Conservation (phyloP, 1,140 invertebrate species). For the Brachionus manjavacas region DNA sequence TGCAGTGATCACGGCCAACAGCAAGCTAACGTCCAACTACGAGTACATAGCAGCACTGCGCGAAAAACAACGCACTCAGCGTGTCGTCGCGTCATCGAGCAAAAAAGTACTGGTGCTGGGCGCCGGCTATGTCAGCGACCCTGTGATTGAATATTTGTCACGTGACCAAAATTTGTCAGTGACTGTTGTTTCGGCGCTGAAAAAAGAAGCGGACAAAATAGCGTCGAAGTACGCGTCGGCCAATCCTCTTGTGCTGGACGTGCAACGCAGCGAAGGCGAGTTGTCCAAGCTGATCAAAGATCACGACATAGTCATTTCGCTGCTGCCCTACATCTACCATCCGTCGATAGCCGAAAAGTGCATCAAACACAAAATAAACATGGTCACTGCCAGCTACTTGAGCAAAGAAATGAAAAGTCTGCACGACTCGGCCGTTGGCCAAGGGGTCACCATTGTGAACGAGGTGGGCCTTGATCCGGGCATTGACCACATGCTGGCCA, state of each 20-base stretch:
- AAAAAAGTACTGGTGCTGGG: conserved; percentile 77
- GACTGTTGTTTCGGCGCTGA: conserved; percentile 61
- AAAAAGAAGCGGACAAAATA: conserved; percentile 40
- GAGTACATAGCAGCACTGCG: conserved; percentile 90
- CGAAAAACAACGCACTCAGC: conserved; percentile 52
- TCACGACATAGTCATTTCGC: conserved; percentile 74
- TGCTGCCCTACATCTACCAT: conserved; percentile 87
- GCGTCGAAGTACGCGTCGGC: conserved; percentile 68
- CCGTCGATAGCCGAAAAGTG: conserved; percentile 75
- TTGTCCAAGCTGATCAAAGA: conserved; percentile 68
- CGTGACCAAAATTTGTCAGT: conserved; percentile 72
- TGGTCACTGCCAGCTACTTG: conserved; percentile 94
- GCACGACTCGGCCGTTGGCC: conserved; percentile 73
- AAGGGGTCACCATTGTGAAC: conserved; percentile 82
- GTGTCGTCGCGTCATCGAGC: conserved; percentile 47
- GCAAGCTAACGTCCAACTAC: conserved; percentile 80
- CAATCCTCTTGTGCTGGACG: conserved; percentile 74
- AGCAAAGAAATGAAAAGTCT: conserved; percentile 74
- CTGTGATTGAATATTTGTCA: conserved; percentile 85
- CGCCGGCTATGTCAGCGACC: conserved; percentile 85
- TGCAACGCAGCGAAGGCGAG: conserved; percentile 66
- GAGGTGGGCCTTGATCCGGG: conserved; percentile 96
- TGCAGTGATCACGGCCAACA: conserved; percentile 92
- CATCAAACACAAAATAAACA: conserved; percentile 75
- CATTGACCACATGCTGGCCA: conserved; percentile 90